Base-by-base conservation (phyloP, 2,888 invertebrate species). In the Eristalinus sepulchralis region DNA sequence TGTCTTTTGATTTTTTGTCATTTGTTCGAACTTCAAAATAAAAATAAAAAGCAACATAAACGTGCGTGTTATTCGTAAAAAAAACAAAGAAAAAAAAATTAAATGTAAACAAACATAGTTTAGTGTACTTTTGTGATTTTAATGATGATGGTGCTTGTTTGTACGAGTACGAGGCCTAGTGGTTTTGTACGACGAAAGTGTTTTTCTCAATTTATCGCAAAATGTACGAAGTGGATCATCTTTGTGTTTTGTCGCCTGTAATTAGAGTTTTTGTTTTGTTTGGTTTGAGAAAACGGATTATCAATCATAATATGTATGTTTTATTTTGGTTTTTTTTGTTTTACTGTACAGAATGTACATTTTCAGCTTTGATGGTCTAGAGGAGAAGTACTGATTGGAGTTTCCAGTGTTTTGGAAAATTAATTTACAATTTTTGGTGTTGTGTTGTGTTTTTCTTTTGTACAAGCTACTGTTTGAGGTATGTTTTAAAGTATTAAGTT, bases 151-250 rank as follows among this genome's bases (percentile, higher is more conserved):
- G 13, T 72, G 63, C 27, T 55, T 77, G 71, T 81, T 77, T 13
- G 76, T 77, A 76, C 79, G 64, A 1, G 62, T 78, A 57, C 70
- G 47, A 47, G 47, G 47, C 47, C 47, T 47, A 47, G 47, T 47
- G 47, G 47, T 70, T 55, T 67, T 81, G 53, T 64, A 53, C 36
- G 72, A 64, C 20, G 20, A 53, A 63, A 81, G 27, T 13, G 77
- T 68, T 81, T 81, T 81, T 77, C 72, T 63, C 81, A 85, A 85
- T 68, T 60, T 68, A 81, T 85, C 68, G 53, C 85, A 85, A 73
- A 72, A 77, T 64, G 63, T 81, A 64, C 77, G 72, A 63, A 55
- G 71, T 31, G 70, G 75, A 39, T 66, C 84, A 33, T 64, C 80
- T 53, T 67, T 79, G 57, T 60, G 53, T 81, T 53, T 85, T 60